phyloP scores from a whole-genome alignment of 1,140 invertebrate genomes.

The Drosophila ironensis region DNA sequence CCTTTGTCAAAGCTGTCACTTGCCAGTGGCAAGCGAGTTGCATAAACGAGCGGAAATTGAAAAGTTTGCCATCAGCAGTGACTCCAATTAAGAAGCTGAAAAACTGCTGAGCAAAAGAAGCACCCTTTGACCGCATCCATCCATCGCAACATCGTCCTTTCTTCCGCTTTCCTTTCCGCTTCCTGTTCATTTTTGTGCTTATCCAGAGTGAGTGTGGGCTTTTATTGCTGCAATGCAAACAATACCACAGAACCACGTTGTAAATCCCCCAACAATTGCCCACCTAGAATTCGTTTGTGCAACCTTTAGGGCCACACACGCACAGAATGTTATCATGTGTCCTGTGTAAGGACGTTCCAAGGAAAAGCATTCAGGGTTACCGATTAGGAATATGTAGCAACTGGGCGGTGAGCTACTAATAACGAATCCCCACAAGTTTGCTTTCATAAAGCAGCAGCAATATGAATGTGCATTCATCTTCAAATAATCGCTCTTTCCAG shows the following conservation, averaged over 20 bases:
- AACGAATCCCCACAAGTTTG: constrained; percentile 2
- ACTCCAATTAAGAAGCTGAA: constrained; percentile 38
- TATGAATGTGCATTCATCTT: constrained; percentile 1
- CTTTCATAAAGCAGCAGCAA: not conserved
- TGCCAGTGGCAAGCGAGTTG: constrained; percentile 34
- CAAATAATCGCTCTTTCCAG: not conserved
- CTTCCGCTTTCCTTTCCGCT: not conserved
- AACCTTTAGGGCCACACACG: not conserved
- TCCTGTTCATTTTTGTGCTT: constrained; percentile 5
- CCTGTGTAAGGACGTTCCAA: constrained; percentile 30
- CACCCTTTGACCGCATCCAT: constrained; percentile 12
- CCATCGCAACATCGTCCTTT: not conserved
- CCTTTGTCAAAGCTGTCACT: constrained; percentile 40
- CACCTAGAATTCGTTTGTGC: constrained; percentile 19
- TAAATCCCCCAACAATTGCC: constrained; percentile 58
- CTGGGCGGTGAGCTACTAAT: constrained; percentile 15
- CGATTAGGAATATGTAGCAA: constrained; percentile 18
- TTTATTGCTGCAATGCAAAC: constrained; percentile 18
- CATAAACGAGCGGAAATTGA: constrained; percentile 15
- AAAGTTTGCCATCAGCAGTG: constrained; percentile 21
- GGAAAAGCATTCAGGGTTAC: constrained; percentile 36
- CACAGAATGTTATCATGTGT: constrained; percentile 20
- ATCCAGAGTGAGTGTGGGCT: not conserved
- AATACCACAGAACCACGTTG: constrained; percentile 9
- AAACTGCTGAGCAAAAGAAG: constrained; percentile 3